Conservation (phyloP, 2,888 invertebrate species). For the Drosophila neonasuta region DNA sequence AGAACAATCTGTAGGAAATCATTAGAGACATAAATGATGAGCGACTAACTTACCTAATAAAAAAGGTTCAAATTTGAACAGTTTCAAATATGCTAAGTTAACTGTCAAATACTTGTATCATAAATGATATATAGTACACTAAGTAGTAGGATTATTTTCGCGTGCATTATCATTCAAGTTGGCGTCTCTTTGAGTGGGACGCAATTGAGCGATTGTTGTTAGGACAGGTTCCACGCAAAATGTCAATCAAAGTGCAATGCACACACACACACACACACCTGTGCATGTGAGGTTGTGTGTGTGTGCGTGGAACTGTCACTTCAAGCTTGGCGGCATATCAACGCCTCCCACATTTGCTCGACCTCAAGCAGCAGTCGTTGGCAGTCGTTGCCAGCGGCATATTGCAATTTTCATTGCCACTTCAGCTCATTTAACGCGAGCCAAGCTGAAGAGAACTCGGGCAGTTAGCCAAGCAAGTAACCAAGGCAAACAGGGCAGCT, state of each 20-base stretch:
- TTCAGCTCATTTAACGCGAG: constrained; percentile 60
- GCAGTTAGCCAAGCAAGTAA: neutral
- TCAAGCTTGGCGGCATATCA: neutral
- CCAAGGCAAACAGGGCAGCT: neutral
- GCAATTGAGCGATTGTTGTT: constrained; percentile 44
- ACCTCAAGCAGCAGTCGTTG: neutral
- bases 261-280: neutral
- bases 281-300: neutral
- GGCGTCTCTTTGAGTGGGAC: neutral
- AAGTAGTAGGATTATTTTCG: too few relatives aligned
- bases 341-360: neutral
- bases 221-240: constrained; percentile 22
- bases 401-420: constrained; percentile 54
- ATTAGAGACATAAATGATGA: too few relatives aligned
- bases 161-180: neutral
- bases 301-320: neutral
- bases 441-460: constrained; percentile 4
- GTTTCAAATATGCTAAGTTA: too few relatives aligned
- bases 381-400: constrained; percentile 7
- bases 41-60: too few relatives aligned
- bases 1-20: too few relatives aligned
- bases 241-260: constrained; percentile 41
- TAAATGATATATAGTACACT: too few relatives aligned
- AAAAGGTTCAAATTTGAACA: too few relatives aligned
- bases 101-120: too few relatives aligned